Conservation (phyloP, 2,888 invertebrate genomes). For the Drosophila differens region DNA sequence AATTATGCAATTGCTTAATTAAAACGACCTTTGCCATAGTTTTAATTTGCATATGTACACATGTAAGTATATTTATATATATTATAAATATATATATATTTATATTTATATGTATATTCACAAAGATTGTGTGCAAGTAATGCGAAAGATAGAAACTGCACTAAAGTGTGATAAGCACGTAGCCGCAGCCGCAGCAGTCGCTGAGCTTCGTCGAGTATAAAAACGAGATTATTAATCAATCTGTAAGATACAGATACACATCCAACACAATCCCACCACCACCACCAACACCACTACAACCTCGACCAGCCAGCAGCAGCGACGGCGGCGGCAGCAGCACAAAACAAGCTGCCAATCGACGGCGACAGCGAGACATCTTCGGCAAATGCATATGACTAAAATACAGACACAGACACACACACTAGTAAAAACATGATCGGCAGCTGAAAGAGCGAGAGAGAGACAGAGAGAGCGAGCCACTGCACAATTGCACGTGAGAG, state of each 20-base stretch:
- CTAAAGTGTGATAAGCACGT: conserved; percentile 78
- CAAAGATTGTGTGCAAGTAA: conserved; percentile 36
- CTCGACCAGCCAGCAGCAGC: conserved; percentile 16
- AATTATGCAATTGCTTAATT: conserved; percentile 66
- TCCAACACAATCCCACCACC: conserved; percentile 46
- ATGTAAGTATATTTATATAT: neutral
- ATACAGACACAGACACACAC: conserved; percentile 31
- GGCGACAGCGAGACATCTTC: conserved; percentile 64
- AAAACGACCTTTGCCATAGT: conserved; percentile 60
- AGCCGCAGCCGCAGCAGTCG: conserved; percentile 36
- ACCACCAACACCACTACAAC: conserved; percentile 40
- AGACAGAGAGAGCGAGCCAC: conserved; percentile 36
- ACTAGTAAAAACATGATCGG: conserved; percentile 43
- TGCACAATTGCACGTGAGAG: conserved; percentile 56
- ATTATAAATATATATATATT: neutral
- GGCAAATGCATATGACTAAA: conserved; percentile 62
- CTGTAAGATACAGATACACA: conserved; percentile 77
- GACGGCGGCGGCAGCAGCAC: conserved; percentile 27
- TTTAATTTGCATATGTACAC: conserved; percentile 34
- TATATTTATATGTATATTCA: conserved; percentile 6
- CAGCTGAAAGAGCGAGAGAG: conserved; percentile 35
- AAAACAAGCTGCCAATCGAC: conserved; percentile 63
- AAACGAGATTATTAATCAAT: conserved; percentile 79
- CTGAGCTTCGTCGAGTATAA: conserved; percentile 54
- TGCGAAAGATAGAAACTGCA: conserved; percentile 67